A percentile compares a stretch with the other conserved stretches of the same genome.
phyloP scores from a whole-genome alignment of 2,113 vertebrate genomes.

The Hemiprocne comata region DNA sequence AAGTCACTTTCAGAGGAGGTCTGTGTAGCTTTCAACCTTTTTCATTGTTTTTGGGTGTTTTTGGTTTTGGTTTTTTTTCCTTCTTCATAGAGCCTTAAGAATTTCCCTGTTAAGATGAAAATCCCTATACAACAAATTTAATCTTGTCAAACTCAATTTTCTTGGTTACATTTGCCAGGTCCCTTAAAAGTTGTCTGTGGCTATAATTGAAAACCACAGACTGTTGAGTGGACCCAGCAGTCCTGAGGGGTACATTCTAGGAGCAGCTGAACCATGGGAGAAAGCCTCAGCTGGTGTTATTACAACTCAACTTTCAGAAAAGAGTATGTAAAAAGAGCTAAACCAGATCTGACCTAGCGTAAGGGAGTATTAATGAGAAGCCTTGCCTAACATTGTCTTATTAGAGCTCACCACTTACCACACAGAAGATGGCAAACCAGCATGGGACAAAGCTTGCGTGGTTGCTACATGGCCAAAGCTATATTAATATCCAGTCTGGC shows the following conservation, averaged over 20 bases:
- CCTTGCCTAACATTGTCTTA: rapidly evolving
- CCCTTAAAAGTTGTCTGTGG: background rate
- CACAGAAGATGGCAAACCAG: background rate
- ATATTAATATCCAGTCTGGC: background rate
- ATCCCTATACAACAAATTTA: conserved; percentile 13
- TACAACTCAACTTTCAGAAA: background rate
- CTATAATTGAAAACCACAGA: conserved; percentile 19
- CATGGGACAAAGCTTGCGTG: background rate
- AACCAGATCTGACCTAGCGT: background rate
- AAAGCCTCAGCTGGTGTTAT: conserved; percentile 3
- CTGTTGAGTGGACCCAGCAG: background rate
- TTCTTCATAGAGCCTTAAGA: background rate
- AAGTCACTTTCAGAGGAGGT: background rate
- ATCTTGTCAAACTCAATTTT: conserved; percentile 21
- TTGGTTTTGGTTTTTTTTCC: background rate
- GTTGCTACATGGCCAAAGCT: background rate
- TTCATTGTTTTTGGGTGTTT: too few species aligned
- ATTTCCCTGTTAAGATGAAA: conserved; percentile 3
- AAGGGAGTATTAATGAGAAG: background rate
- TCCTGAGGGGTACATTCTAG: background rate
- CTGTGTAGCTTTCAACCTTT: background rate
- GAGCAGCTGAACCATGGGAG: background rate
- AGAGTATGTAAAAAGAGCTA: background rate
- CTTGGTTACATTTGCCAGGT: conserved; percentile 6
- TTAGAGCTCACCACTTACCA: background rate